Base-by-base conservation (phyloP, 2,113 vertebrate species). In the Hyla sarda region DNA sequence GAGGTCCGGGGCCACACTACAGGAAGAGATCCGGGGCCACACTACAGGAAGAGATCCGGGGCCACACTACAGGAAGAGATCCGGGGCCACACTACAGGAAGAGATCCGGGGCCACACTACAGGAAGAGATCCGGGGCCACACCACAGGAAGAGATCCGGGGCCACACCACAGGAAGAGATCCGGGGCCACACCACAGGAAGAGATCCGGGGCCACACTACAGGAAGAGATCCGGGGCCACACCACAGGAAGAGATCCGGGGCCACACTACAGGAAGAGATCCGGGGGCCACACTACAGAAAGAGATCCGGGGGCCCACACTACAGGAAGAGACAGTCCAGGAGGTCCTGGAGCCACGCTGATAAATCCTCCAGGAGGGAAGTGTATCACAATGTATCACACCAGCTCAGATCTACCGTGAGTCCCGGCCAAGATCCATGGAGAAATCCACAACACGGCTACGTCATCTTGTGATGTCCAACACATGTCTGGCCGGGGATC, bases 281-380 rank as follows among this genome's bases (percentile, higher is more conserved):
- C 14, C n/a, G n/a, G n/a, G n/a, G 56, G n/a, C 23, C 4, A 23
- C 8, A 23, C 19, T 8, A 58, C n/a, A 41, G 41, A 5, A 41
- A 8, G n/a, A n/a, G n/a, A n/a, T n/a, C n/a, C n/a, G n/a, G n/a
- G n/a, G n/a, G n/a, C n/a, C n/a, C n/a, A n/a, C n/a, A n/a, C n/a
- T n/a, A n/a, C n/a, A n/a, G 9, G 23, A 80, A 34, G 5, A 52
- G 13, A 1, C 12, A 10, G 60, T 25, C 60, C 28, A 13, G 60
- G 47, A 12, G 47, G 41, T 67, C 60, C 79, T 5, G 1, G 16
- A 56, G 0, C 14, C 11, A 17, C 1, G 8, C 19, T 52, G 73
- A 17, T 50, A 52, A 45, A 74, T 74, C 71, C 71, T 73, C 71
- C 34, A 47, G n/a, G 62, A 37, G 72, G 37, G n/a, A 48, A n/a